Evolutionary conservation across 2,113 vertebrate genomes (phyloP).

Genomic region (Pionites leucogaster): DNA sequence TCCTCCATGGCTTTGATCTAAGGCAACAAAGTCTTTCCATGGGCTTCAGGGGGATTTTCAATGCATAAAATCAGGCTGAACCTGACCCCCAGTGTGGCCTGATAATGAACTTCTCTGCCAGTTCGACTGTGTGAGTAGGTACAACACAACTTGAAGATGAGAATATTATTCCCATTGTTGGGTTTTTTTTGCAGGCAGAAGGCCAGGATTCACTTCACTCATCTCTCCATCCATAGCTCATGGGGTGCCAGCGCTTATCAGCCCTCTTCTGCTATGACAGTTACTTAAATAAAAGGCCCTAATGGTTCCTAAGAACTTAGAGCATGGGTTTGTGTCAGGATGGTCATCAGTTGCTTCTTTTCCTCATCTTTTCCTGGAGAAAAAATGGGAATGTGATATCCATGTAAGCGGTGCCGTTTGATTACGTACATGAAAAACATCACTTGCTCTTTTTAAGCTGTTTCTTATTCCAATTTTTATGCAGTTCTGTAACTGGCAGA

Average conservation of each 20-base stretch:
- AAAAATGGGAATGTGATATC: background rate
- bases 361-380: background rate
- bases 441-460: background rate
- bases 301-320: background rate
- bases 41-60: background rate
- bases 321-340: background rate
- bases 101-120: rapidly evolving
- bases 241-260: background rate
- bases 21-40: rapidly evolving
- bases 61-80: background rate
- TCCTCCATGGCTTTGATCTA: background rate
- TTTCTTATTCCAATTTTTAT: background rate
- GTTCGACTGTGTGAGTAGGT: rapidly evolving
- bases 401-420: background rate
- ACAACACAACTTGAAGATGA: background rate
- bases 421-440: background rate
- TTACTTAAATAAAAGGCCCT: background rate
- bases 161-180: background rate
- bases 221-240: background rate
- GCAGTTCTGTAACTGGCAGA: background rate
- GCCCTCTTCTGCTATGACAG: background rate
- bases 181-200: background rate
- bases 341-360: background rate
- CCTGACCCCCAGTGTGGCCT: rapidly evolving
- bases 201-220: background rate